Evolutionary conservation across 2,797 vertebrate species (phyloP).

Genomic region (Pangasius krempfi): DNA sequence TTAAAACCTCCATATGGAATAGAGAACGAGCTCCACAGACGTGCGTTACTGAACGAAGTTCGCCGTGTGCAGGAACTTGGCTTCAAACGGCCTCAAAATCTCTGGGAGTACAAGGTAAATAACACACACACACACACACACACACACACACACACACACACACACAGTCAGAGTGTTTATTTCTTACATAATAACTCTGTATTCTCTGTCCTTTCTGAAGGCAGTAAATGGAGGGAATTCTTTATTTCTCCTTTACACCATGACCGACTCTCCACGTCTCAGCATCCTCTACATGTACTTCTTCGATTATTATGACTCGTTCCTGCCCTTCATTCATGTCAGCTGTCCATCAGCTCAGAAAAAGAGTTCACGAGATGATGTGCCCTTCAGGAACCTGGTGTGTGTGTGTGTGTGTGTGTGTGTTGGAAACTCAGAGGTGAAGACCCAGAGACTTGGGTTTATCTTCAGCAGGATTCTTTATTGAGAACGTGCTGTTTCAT

Average conservation of each 20-base stretch:
- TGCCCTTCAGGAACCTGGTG: slow-evolving; percentile 65
- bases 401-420: background rate
- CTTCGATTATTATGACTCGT: slow-evolving; percentile 89
- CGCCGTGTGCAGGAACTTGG: slow-evolving; percentile 84
- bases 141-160: background rate
- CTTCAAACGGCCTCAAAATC: slow-evolving; percentile 89
- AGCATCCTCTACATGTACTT: slow-evolving; percentile 81
- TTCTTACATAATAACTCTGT: background rate
- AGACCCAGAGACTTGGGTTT: too few species aligned
- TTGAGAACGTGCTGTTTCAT: too few species aligned
- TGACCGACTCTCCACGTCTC: slow-evolving; percentile 85
- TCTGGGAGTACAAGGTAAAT: slow-evolving; percentile 95
- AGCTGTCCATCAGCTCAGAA: slow-evolving; percentile 77
- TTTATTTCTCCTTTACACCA: slow-evolving; percentile 28
- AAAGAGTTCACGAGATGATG: slow-evolving; percentile 57
- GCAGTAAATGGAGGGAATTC: slow-evolving; percentile 85
- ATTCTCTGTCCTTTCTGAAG: slow-evolving; percentile 64
- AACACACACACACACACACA: background rate
- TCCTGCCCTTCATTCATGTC: slow-evolving; percentile 92
- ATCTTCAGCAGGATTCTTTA: too few species aligned
- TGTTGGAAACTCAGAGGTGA: too few species aligned
- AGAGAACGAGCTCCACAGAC: slow-evolving; percentile 84
- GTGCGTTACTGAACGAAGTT: slow-evolving; percentile 83
- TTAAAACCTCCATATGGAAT: slow-evolving; percentile 80
- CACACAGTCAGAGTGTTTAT: background rate